These are phyloP conservation scores for Papilio glaucus DNA, from an alignment of 1,140 invertebrate genomes.

Conservation along the genomic window DNA sequence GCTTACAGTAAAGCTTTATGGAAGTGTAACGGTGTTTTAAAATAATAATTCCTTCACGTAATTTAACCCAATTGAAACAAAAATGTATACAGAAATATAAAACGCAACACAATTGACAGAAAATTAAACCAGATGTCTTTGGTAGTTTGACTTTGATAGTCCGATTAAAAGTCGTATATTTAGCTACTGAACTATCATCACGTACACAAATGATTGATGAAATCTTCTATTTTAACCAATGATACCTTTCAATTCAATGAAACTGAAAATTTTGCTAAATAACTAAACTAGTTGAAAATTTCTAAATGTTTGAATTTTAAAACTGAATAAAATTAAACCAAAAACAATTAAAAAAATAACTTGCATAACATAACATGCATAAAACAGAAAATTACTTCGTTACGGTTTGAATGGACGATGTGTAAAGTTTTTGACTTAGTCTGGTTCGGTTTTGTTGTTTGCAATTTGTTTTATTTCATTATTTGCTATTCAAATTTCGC, in stretches of 20 bases:
- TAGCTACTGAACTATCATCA: too few species aligned
- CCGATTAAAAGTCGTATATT: too few species aligned
- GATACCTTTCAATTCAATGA: too few species aligned
- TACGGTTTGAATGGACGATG: conserved; percentile 1
- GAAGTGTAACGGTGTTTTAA: conserved; percentile 21
- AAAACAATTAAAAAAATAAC: conserved; percentile 5
- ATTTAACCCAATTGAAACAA: conserved; percentile 28
- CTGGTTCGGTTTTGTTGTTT: not conserved
- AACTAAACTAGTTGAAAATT: too few species aligned
- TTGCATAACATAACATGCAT: too few species aligned
- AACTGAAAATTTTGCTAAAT: too few species aligned
- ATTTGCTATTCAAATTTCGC: not conserved
- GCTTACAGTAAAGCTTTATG: conserved; percentile 23
- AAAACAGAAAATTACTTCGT: not conserved
- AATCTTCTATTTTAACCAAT: too few species aligned
- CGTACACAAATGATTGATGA: too few species aligned
- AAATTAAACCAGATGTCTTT: too few species aligned
- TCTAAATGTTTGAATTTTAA: not conserved
- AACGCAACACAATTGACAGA: not conserved
- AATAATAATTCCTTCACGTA: conserved; percentile 42
- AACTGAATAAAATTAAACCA: not conserved
- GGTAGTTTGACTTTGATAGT: too few species aligned
- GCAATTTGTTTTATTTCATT: conserved; percentile 13
- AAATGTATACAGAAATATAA: not conserved
- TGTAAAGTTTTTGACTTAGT: not conserved